Evolutionary conservation across 2,888 invertebrate genomes (phyloP), one percentile per base, ranked within the genome.

Genomic region (Pseudoips prasinana): DNA sequence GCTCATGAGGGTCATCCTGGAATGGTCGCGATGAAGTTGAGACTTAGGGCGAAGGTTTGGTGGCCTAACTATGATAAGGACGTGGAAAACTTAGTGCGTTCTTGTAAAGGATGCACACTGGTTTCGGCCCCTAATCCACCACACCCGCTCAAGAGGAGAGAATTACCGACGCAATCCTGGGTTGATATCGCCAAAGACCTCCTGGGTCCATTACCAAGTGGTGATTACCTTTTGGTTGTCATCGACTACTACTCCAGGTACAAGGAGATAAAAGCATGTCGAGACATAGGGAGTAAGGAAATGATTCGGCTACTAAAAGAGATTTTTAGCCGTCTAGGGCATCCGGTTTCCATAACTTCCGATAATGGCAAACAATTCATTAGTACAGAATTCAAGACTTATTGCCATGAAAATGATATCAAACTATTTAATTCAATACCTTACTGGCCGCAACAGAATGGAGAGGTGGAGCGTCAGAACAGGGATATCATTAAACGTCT

Each of bases 381-480:
- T 1, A 55, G 53, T 9, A 39, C 41, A 4, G 53, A 53, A 11
- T 58, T 58, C 9, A 50, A 48, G 20, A 3, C n/a, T 1, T 59
- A 37, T 33, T 56, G 52, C 27, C n/a, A 7, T 2, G 39, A 53
- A 5, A 33, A 24, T 0, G 34, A 46, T n/a, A 58, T 58, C 5
- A 35, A 7, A 4, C 3, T 60, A 0, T 49, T 17, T 23, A 34
- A 45, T 27, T 36, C 57, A 4, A 25, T 52, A 6, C 58, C 61
- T 0, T 62, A 58, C 11, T 55, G 48, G 46, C 58, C 61, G 0
- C 58, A 61, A 40, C 46, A 48, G 20, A 59, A 61, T 22, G 56
- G 58, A 0, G 54, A 58, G 25, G 55, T 57, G 0, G 58, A 60
- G 8, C 26, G 57, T 0, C 57, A 56, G 14, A 58, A 58, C 10